Evolutionary conservation across 2,888 invertebrate genomes (phyloP).

Genomic region (Melanchra persicariae): DNA sequence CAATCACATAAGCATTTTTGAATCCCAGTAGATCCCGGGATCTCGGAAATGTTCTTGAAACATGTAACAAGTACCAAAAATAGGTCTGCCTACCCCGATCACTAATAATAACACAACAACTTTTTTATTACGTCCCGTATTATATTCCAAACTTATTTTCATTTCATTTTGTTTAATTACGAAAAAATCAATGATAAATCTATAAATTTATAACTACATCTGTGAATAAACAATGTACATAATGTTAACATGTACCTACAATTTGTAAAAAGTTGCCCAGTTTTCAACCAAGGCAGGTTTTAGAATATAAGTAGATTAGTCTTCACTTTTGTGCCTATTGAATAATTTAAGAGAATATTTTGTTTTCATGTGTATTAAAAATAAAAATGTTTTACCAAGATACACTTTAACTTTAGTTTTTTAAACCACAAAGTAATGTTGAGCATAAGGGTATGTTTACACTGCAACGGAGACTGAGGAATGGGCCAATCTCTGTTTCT

Average conservation of each 20-base stretch:
- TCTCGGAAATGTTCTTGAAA: too few relatives aligned
- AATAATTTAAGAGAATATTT: slow-evolving; percentile 61
- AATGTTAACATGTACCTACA: slow-evolving; percentile 51
- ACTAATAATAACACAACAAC: too few relatives aligned
- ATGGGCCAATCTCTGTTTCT: too few relatives aligned
- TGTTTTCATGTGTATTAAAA: slow-evolving; percentile 64
- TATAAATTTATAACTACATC: slow-evolving; percentile 23
- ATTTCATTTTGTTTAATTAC: neutral
- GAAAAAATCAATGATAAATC: slow-evolving; percentile 9
- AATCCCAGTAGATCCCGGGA: too few relatives aligned
- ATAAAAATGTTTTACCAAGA: slow-evolving; percentile 58
- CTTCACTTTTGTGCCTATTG: slow-evolving; percentile 70
- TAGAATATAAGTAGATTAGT: slow-evolving; percentile 63
- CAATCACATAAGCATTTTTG: too few relatives aligned
- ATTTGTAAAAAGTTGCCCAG: slow-evolving; percentile 61
- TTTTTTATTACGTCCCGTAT: too few relatives aligned
- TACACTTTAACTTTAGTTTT: slow-evolving; percentile 20
- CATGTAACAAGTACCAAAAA: too few relatives aligned
- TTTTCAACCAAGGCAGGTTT: slow-evolving; percentile 48
- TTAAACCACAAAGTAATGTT: neutral
- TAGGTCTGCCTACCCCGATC: too few relatives aligned
- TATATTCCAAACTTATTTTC: neutral
- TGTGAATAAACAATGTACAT: slow-evolving; percentile 59
- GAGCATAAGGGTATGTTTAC: neutral
- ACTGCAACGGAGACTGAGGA: too few relatives aligned